phyloP scores from a whole-genome alignment of 2,113 vertebrate genomes.

The Thermophis baileyi region DNA sequence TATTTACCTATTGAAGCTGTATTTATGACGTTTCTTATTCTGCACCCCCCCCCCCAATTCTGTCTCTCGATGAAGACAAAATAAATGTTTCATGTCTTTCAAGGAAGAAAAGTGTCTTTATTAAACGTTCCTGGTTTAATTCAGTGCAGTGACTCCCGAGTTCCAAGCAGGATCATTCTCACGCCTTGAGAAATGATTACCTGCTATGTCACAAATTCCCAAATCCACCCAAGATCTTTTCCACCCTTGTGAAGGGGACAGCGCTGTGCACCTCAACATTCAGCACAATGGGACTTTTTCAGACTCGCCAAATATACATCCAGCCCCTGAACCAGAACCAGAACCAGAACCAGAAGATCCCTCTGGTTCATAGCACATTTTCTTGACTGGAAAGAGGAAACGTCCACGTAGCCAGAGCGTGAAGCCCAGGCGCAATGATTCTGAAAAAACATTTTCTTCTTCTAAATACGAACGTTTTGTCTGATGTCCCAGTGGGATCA shows the following conservation, averaged over 20 bases:
- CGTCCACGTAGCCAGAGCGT: too few relatives aligned
- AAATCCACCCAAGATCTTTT: neutral
- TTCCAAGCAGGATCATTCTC: neutral
- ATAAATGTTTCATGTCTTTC: constrained; percentile 63
- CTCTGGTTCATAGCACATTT: neutral
- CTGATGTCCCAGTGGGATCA: too few relatives aligned
- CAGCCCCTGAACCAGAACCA: too few relatives aligned
- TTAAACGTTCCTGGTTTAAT: neutral
- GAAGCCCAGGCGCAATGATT: too few relatives aligned
- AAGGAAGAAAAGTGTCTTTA: neutral
- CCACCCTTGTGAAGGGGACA: too few relatives aligned
- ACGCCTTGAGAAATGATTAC: neutral
- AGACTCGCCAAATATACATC: neutral
- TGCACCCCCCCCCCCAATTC: constrained; percentile 41
- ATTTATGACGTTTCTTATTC: constrained; percentile 76
- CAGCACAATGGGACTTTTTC: neutral
- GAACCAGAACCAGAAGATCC: too few relatives aligned
- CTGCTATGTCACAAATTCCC: too few relatives aligned
- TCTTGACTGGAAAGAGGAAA: neutral
- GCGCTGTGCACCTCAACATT: neutral
- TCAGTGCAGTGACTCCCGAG: neutral
- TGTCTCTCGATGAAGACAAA: constrained; percentile 53
- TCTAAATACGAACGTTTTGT: too few relatives aligned
- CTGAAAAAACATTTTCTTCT: too few relatives aligned
- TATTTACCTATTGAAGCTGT: constrained; percentile 59